Evolutionary conservation across 2,888 invertebrate species (phyloP).

Genomic region (Cryptocephalus primarius): DNA sequence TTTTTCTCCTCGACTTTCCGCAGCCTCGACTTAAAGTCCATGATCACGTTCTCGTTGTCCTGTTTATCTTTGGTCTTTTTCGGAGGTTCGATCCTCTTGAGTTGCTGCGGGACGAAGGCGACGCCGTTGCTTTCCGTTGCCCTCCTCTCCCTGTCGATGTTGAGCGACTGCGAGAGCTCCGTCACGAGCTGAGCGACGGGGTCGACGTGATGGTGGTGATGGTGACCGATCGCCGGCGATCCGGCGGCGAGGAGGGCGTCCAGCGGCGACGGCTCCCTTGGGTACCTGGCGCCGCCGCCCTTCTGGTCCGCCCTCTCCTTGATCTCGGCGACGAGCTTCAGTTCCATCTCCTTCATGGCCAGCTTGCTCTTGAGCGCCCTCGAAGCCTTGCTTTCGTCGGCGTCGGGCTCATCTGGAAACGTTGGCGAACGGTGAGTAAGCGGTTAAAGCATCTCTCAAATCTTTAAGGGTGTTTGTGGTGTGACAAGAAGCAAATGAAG

Average conservation of each 20-base stretch:
- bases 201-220: slow-evolving; percentile 35
- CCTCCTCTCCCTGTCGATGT: slow-evolving; percentile 29
- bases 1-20: slow-evolving; percentile 62
- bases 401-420: neutral
- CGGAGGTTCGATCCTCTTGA: slow-evolving; percentile 65
- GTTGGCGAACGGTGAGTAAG: too few species aligned
- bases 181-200: slow-evolving; percentile 72
- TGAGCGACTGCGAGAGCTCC: slow-evolving; percentile 76
- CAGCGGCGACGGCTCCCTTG: slow-evolving; percentile 44
- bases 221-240: slow-evolving; percentile 40
- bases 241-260: slow-evolving; percentile 38
- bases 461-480: too few species aligned
- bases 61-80: slow-evolving; percentile 44
- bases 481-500: too few species aligned
- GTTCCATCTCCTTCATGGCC: slow-evolving; percentile 73
- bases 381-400: slow-evolving; percentile 28
- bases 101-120: slow-evolving; percentile 48
- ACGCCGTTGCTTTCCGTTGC: slow-evolving; percentile 28
- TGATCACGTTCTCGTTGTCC: slow-evolving; percentile 52
- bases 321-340: slow-evolving; percentile 73
- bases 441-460: too few species aligned
- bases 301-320: slow-evolving; percentile 66
- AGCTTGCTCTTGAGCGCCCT: slow-evolving; percentile 41
- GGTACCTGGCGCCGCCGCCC: slow-evolving; percentile 37
- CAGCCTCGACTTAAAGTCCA: slow-evolving; percentile 74